Base-by-base conservation (phyloP, 2,797 vertebrate genomes). In the Microctenopoma steveboyesi region DNA sequence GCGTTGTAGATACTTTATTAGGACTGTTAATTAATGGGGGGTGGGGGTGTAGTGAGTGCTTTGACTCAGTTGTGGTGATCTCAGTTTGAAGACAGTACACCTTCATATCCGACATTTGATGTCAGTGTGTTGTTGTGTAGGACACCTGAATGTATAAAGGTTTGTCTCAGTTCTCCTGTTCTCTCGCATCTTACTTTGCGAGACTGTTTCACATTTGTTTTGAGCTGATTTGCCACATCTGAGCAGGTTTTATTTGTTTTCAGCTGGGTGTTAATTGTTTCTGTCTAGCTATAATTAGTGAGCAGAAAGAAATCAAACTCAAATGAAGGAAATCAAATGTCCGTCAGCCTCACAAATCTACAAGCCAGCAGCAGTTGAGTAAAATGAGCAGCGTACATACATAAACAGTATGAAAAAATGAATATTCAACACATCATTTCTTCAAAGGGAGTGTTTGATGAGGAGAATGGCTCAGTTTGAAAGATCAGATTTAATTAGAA, bases 1-100 rank as follows among this genome's bases (percentile, higher is more conserved):
- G 72, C 50, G 2, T 51, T 52, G 57, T 64, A 78, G 71, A 88
- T 86, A 35, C 66, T 86, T 84, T 88, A 70, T 86, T 81, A 57
- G 66, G 72, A 66, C 75, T 67, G 67, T 83, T 92, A 89, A 92
- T 92, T 91, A 89, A 89, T 69, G 66, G 60, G 50, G 37, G 54
- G 60, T 52, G 37, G 54, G 63, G 75, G 48, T 64, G 52, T 83
- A 92, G 91, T 4, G 73, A 91, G 72, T 73, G 47, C 56, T 15
- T 53, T 55, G 22, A 25, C 62, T 76, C 12, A 28, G 42, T 58
- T 52, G 52, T 40, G 39, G 4, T 40, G 10, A n/a, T 25, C 62
- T 77, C 13, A 30, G 27, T 60, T 53, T 42, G 60, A 78, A 56
- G 4, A 55, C 53, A 51, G 27, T 30, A 63, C 28, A 37, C 9